Evolutionary conservation across 2,797 vertebrate genomes (phyloP).

Genomic region (Macroramphosus scolopax): DNA sequence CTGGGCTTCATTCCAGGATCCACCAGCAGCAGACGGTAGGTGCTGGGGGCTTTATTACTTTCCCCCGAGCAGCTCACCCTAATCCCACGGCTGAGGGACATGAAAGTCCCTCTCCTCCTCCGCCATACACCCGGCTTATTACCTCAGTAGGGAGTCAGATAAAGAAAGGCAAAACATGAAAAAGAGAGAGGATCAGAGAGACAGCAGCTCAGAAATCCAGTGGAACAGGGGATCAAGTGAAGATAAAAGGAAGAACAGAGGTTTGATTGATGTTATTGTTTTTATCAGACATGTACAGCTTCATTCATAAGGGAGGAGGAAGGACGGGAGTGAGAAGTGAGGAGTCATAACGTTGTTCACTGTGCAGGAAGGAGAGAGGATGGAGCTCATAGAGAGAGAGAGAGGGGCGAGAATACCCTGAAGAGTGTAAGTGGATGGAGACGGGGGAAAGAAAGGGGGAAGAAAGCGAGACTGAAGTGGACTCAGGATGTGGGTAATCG

Average conservation of each 20-base stretch:
- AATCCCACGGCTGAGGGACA: conserved; percentile 68
- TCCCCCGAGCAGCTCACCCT: conserved; percentile 58
- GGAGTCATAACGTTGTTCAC: too few relatives aligned
- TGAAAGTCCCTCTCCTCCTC: conserved; percentile 65
- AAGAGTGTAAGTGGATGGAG: conserved; percentile 35
- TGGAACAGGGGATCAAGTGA: conserved; percentile 50
- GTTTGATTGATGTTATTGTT: conserved; percentile 60
- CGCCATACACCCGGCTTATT: conserved; percentile 58
- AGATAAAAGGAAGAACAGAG: conserved; percentile 48
- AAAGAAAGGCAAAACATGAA: conserved; percentile 63
- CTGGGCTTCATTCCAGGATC: conserved; percentile 61
- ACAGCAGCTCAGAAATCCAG: conserved; percentile 44
- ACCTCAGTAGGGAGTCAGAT: conserved; percentile 61
- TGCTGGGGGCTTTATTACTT: conserved; percentile 68
- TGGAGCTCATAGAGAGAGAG: too few relatives aligned
- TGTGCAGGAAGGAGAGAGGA: conserved; percentile 20
- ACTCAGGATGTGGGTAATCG: conserved; percentile 73
- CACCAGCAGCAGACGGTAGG: conserved; percentile 57
- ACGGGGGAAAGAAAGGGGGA: conserved; percentile 30
- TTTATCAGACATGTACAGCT: conserved; percentile 59
- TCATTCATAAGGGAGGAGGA: conserved; percentile 48
- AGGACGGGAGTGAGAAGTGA: too few relatives aligned
- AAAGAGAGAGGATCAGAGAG: conserved; percentile 60
- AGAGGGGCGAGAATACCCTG: conserved; percentile 22
- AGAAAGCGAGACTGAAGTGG: conserved; percentile 38